phyloP scores from a whole-genome alignment of 2,888 invertebrate species.

The Pristionchus mayeri region DNA sequence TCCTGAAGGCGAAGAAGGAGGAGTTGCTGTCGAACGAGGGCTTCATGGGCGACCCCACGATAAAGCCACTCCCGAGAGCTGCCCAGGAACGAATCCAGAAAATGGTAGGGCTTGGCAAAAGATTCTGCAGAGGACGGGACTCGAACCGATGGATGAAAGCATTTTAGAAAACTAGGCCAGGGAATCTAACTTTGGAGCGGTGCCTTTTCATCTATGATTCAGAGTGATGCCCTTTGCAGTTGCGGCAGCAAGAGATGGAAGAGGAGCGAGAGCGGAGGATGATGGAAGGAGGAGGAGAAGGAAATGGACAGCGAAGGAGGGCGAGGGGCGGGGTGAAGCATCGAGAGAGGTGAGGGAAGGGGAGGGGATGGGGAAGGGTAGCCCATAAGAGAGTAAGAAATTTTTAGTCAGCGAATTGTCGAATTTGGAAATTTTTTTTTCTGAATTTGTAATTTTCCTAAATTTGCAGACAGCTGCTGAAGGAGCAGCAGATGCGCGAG shows the following conservation, averaged over 20 bases:
- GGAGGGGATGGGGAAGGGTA: too few species aligned
- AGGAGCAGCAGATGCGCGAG: not conserved
- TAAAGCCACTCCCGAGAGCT: slow-evolving; percentile 11
- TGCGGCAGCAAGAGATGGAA: slow-evolving; percentile 5
- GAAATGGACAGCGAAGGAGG: not conserved
- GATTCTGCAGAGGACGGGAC: not conserved
- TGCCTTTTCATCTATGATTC: too few species aligned
- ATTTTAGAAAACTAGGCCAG: too few species aligned
- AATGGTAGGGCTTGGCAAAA: too few species aligned
- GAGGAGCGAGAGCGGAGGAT: not conserved
- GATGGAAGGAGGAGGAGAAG: not conserved
- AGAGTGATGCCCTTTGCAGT: not conserved
- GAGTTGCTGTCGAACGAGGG: slow-evolving; percentile 43
- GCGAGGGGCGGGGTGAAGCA: slow-evolving; percentile 43
- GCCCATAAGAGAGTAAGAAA: too few species aligned
- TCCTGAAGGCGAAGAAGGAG: slow-evolving; percentile 23
- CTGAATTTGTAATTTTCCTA: not conserved
- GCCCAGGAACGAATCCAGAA: slow-evolving; percentile 42
- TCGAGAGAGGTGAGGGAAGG: slow-evolving; percentile 8
- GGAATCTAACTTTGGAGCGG: too few species aligned
- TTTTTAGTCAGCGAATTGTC: not conserved
- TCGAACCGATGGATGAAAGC: too few species aligned
- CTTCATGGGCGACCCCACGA: slow-evolving; percentile 48
- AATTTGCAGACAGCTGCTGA: not conserved
- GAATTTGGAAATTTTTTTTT: not conserved